Base-by-base conservation (phyloP, 2,797 vertebrate species). In the Phoebastria nigripes region DNA sequence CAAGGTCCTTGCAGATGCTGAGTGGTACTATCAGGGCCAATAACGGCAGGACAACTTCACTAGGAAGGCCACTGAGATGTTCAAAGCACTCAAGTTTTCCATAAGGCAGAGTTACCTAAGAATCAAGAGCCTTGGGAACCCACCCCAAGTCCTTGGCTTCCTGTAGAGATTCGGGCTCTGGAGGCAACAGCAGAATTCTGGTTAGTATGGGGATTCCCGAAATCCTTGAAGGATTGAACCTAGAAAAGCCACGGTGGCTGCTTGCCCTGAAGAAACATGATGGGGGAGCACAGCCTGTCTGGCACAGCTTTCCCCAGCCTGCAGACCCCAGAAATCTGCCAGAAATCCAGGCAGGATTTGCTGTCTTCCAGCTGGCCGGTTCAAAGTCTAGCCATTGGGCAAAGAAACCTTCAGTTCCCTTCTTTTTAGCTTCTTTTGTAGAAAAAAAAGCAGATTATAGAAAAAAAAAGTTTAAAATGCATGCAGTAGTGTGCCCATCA, bases 361-460 rank as follows among this genome's bases (percentile, higher is more conserved):
- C 19, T 69, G 24, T 89, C 56, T 87, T 93, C 88, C 92, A 95
- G 94, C 91, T 95, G 90, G 17, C 76, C 72, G 33, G 62, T 83
- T 95, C 82, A 76, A 84, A 90, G 33, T 72, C 80, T 92, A 72
- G 46, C 88, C 90, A 95, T 92, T 96, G 93, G 77, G 24, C 33
- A 93, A 89, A 88, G 37, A 88, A 89, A 74, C 19, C 14, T 86
- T 90, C n/a, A 39, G 14, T 73, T 72, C 46, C 31, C 26, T 47
- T 86, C 29, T 55, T 72, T 87, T 69, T 71, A 62, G 42, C 2
- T 58, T 55, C 9, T 90, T 82, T 49, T 2, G 44, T 46, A 79
- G 20, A 14, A 82, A 71, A 89, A 66, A 35, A 33, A 52, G 2
- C 6, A 46, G 44, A 80, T 49, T 2, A 49, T 46, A 79, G 17